phyloP scores from a whole-genome alignment of 2,888 invertebrate genomes.

The Dromius quadrimaculatus region DNA sequence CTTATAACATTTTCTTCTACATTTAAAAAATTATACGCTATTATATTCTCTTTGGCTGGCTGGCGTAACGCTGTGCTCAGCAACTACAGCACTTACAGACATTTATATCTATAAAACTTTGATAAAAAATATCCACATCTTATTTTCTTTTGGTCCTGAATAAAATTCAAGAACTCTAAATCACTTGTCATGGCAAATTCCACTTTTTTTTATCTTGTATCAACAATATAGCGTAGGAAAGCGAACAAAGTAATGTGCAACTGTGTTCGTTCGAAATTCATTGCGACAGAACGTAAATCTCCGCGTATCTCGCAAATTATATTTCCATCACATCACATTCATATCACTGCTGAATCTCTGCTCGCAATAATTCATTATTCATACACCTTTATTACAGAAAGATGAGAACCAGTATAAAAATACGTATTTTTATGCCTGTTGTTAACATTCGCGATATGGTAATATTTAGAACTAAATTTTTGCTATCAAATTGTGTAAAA shows the following conservation, averaged over 20 bases:
- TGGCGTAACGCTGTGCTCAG: no score
- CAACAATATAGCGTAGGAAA: neutral
- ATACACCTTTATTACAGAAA: slow-evolving; percentile 30
- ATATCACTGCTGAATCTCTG: slow-evolving; percentile 18
- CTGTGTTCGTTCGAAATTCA: neutral
- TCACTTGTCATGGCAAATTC: neutral
- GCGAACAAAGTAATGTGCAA: neutral
- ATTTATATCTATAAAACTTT: neutral
- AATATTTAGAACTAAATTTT: no score
- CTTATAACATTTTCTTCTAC: no score
- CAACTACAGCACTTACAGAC: no score
- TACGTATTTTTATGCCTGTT: slow-evolving; percentile 23
- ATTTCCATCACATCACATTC: slow-evolving; percentile 21
- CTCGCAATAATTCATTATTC: slow-evolving; percentile 33
- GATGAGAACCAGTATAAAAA: slow-evolving; percentile 29
- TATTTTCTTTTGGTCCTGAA: no score
- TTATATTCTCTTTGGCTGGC: neutral
- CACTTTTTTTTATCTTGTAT: neutral
- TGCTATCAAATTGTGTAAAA: no score
- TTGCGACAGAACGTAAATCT: slow-evolving; percentile 2
- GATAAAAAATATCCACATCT: no score
- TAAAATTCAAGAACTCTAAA: neutral
- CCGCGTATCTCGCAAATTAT: slow-evolving; percentile 14
- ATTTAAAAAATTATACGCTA: no score
- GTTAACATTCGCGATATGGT: no score